phyloP scores from a whole-genome alignment of 2,888 invertebrate genomes.

The Eupeodes luniger region DNA sequence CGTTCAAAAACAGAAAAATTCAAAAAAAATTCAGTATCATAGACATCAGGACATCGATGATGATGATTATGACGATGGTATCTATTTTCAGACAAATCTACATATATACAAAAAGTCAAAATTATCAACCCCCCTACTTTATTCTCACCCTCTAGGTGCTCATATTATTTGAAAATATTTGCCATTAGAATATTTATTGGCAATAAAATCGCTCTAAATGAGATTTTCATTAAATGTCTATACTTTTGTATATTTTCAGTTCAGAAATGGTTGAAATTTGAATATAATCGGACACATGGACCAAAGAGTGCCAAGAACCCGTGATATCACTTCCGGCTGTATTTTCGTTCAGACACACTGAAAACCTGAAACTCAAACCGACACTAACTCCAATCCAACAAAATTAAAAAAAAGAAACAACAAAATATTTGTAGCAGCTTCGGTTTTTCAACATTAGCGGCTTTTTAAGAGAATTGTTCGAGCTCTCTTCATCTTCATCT shows the following conservation, averaged over 20 bases:
- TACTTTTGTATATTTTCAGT: slow-evolving; percentile 39
- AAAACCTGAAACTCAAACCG: background rate
- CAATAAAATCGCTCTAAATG: slow-evolving; percentile 60
- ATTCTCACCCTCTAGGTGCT: no score
- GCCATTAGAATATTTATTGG: slow-evolving; percentile 71
- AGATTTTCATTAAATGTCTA: slow-evolving; percentile 61
- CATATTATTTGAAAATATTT: slow-evolving; percentile 40
- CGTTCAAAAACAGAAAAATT: background rate
- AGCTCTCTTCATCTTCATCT: background rate
- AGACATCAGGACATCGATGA: background rate
- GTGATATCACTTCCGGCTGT: slow-evolving; percentile 47
- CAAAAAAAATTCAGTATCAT: no score
- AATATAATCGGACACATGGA: slow-evolving; percentile 37
- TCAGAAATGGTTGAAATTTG: slow-evolving; percentile 59
- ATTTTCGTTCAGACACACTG: background rate
- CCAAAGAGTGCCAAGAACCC: slow-evolving; percentile 46
- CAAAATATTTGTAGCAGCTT: background rate
- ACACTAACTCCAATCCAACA: background rate
- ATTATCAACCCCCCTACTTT: background rate
- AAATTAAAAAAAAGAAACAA: background rate
- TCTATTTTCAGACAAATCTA: background rate
- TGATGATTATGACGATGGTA: background rate
- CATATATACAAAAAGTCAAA: background rate
- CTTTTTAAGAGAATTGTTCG: slow-evolving; percentile 38
- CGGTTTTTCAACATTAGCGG: background rate